Evolutionary conservation across 2,113 vertebrate species (phyloP).

Genomic region (Plestiodon gilberti): DNA sequence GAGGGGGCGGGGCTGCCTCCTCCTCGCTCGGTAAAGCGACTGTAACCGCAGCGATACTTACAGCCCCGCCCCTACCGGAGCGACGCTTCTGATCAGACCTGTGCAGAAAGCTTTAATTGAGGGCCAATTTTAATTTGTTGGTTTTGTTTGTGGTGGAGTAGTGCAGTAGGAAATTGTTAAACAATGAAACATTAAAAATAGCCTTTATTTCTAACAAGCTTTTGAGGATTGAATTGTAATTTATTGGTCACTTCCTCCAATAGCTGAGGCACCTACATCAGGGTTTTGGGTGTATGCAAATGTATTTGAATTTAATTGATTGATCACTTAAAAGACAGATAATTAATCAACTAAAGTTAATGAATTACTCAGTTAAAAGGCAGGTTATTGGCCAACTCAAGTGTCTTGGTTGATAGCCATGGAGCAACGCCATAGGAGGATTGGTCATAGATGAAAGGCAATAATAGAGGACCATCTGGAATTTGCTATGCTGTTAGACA

Average conservation of each 20-base stretch:
- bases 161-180: not conserved
- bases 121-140: not conserved
- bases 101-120: too few species aligned
- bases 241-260: not conserved
- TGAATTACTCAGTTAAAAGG: not conserved
- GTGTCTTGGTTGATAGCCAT: too few species aligned
- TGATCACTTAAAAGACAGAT: not conserved
- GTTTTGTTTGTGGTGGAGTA: not conserved
- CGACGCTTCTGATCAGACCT: too few species aligned
- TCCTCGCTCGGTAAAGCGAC: too few species aligned
- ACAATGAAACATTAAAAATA: not conserved
- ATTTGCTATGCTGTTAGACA: too few species aligned
- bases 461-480: too few species aligned
- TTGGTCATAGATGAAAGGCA: too few species aligned
- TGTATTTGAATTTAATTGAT: not conserved
- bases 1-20: too few species aligned
- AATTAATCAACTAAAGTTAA: not conserved
- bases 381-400: not conserved
- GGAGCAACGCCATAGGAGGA: too few species aligned
- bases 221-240: not conserved
- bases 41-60: too few species aligned
- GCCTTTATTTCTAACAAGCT: not conserved
- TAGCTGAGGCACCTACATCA: not conserved
- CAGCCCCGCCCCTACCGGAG: too few species aligned
- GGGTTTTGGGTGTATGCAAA: not conserved